A percentile compares a stretch with the other conserved stretches of the same genome.
phyloP scores from a whole-genome alignment of 2,797 vertebrate species.

The Anas bahamensis region DNA sequence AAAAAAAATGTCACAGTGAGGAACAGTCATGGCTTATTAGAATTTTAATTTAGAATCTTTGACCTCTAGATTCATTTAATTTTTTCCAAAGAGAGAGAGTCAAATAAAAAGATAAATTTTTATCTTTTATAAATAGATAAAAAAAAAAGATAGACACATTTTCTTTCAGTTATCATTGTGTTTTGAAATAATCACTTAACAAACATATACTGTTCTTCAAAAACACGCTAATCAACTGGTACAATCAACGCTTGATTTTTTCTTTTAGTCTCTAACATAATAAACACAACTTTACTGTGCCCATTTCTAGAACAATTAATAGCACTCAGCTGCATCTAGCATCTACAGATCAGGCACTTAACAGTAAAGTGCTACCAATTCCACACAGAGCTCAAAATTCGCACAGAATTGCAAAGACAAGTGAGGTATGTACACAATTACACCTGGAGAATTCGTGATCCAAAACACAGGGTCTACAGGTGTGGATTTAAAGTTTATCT shows the following conservation, averaged over 20 bases:
- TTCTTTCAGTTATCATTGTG: not conserved
- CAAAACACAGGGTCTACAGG: not conserved
- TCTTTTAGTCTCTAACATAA: not conserved
- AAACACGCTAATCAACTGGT: not conserved
- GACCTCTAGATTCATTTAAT: not conserved
- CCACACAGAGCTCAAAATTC: not conserved
- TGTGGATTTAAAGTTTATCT: not conserved
- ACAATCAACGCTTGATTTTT: not conserved
- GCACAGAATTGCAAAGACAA: not conserved
- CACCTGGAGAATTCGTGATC: not conserved
- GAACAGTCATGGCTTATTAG: not conserved
- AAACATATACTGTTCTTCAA: not conserved
- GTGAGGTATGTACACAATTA: not conserved
- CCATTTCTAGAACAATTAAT: not conserved
- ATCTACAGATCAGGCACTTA: not conserved
- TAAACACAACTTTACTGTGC: not conserved
- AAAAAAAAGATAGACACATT: not conserved
- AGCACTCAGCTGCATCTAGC: not conserved
- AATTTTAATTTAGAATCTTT: not conserved
- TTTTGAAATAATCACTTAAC: conserved; percentile 26
- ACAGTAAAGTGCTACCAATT: not conserved
- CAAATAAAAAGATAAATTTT: not conserved
- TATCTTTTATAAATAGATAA: no score
- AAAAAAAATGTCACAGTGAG: not conserved
- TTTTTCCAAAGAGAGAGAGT: not conserved